Percentiles rank a stretch among this genome's conserved stretches.
These are phyloP conservation scores for Popillia japonica DNA, from an alignment of 1,140 invertebrate species.

Conservation along the genomic window DNA sequence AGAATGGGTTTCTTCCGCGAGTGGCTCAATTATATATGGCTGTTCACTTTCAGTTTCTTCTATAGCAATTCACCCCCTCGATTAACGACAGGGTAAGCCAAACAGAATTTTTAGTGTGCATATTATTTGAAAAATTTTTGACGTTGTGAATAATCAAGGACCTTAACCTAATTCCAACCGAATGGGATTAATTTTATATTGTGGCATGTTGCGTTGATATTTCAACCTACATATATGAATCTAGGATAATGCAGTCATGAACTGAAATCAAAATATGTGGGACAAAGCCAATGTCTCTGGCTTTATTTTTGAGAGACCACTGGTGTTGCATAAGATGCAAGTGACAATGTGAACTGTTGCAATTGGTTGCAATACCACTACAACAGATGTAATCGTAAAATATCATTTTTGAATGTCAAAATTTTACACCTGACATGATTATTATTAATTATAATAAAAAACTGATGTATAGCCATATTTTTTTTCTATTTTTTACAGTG, in stretches of 20 bases:
- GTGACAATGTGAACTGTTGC: too few species aligned
- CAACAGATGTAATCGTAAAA: neutral
- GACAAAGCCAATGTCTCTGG: conserved; percentile 29
- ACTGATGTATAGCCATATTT: neutral
- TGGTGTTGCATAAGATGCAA: conserved; percentile 9
- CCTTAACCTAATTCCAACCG: neutral
- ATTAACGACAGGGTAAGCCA: neutral
- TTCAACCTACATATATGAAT: neutral
- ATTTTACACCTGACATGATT: too few species aligned
- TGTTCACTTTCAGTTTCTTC: conserved; percentile 19
- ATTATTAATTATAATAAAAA: too few species aligned
- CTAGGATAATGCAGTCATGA: neutral
- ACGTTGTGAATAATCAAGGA: neutral
- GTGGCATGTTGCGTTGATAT: neutral
- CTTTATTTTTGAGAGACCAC: neutral
- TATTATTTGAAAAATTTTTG: conserved; percentile 1
- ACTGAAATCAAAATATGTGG: conserved; percentile 1
- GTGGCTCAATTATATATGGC: conserved; percentile 1
- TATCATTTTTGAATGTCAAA: neutral
- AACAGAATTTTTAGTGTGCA: neutral
- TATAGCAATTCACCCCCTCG: neutral
- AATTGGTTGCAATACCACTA: too few species aligned
- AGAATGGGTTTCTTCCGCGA: neutral
- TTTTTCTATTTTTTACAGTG: neutral
- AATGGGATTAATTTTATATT: neutral